Percentiles rank a stretch among this genome's conserved stretches.
These are phyloP conservation scores for Pseudanteris insignis DNA, from an alignment of 2,888 invertebrate genomes.

Conservation along the genomic window DNA sequence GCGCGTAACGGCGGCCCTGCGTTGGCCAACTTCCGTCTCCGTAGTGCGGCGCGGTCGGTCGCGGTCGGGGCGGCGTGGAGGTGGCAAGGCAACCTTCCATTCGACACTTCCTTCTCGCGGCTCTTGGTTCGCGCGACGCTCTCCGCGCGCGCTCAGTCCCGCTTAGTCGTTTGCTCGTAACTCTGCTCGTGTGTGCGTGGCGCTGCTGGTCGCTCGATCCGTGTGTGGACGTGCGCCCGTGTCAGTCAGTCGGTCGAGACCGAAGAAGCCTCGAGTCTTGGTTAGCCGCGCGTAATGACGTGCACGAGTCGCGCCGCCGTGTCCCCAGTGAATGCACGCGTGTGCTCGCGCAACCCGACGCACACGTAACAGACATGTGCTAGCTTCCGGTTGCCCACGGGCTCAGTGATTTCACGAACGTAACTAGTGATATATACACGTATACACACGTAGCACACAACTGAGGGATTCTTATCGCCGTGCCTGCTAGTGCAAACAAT, in stretches of 20 bases:
- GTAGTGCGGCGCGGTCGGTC: too few species aligned
- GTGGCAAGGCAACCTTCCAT: constrained; percentile 53
- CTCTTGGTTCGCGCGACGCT: constrained; percentile 13
- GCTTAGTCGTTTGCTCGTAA: constrained; percentile 16
- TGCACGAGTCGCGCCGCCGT: background rate
- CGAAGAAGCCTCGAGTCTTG: too few species aligned
- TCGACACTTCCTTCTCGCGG: constrained; percentile 49
- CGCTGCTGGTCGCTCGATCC: constrained; percentile 15
- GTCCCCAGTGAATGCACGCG: constrained; percentile 5
- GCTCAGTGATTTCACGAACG: constrained; percentile 11
- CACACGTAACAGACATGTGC: constrained; percentile 18
- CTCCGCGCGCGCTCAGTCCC: constrained; percentile 18
- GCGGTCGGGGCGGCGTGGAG: constrained; percentile 41
- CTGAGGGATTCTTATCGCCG: too few species aligned
- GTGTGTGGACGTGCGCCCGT: constrained; percentile 2
- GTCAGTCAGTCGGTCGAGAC: too few species aligned
- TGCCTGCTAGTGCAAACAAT: too few species aligned
- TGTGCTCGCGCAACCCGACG: constrained; percentile 12
- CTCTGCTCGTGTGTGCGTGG: constrained; percentile 17
- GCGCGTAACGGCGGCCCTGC: constrained; percentile 27
- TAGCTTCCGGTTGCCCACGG: too few species aligned
- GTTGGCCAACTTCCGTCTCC: too few species aligned
- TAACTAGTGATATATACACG: constrained; percentile 1
- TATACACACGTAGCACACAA: too few species aligned
- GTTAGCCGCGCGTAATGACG: constrained; percentile 23